phyloP scores from a whole-genome alignment of 1,140 invertebrate species.

The Epicauta chinensis region DNA sequence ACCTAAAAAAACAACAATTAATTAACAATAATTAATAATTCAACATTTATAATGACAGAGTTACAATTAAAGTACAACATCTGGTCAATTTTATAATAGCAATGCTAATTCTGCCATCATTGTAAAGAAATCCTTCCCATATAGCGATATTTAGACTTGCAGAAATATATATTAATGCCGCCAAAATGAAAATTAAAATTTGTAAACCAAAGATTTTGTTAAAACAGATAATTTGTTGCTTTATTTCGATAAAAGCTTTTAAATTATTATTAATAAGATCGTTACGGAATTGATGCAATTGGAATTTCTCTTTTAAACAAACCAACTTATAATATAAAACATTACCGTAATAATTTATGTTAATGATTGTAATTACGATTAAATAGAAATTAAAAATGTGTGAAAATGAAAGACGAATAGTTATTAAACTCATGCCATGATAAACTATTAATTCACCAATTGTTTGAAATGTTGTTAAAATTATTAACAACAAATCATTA shows the following conservation, averaged over 20 bases:
- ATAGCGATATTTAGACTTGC: constrained; percentile 6
- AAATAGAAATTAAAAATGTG: neutral
- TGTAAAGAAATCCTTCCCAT: neutral
- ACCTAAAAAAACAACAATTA: too few relatives aligned
- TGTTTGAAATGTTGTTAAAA: neutral
- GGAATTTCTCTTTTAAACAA: neutral
- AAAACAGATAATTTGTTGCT: constrained; percentile 1
- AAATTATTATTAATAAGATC: neutral
- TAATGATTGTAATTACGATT: constrained; percentile 6
- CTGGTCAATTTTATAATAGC: constrained; percentile 5
- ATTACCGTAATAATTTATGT: constrained; percentile 6
- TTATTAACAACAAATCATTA: neutral
- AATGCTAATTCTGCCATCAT: neutral
- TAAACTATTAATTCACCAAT: neutral
- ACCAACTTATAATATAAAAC: neutral
- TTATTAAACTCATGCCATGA: neutral
- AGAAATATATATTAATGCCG: neutral
- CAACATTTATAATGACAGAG: neutral
- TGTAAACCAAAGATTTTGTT: constrained; percentile 14
- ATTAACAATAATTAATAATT: constrained; percentile 8
- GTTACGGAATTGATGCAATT: too few relatives aligned
- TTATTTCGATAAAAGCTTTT: neutral
- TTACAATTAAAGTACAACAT: constrained; percentile 7
- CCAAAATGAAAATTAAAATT: constrained; percentile 2
- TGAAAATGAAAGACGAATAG: neutral